A percentile compares a stretch with the other conserved stretches of the same genome.
These are phyloP conservation scores for Iguana delicatissima DNA, from an alignment of 2,797 vertebrate species.

Conservation along the genomic window DNA sequence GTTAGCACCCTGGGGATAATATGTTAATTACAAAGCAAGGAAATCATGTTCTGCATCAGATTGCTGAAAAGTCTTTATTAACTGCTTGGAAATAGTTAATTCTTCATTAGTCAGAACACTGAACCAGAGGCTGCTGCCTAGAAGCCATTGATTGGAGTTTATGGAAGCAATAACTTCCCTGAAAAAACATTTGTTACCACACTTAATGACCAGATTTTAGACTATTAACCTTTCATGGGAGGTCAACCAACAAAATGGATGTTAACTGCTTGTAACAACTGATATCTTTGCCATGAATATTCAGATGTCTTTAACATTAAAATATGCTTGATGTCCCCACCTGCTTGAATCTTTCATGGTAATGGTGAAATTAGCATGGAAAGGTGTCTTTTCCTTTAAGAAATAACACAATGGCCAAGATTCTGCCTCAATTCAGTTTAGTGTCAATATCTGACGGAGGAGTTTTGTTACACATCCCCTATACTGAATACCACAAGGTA, in stretches of 20 bases:
- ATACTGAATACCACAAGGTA: no score
- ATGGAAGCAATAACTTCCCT: constrained; percentile 75
- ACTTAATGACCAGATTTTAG: constrained; percentile 78
- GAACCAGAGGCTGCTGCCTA: constrained; percentile 69
- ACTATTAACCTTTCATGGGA: constrained; percentile 76
- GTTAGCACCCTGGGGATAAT: constrained; percentile 54
- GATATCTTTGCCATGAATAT: constrained; percentile 69
- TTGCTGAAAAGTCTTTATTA: constrained; percentile 79
- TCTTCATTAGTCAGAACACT: constrained; percentile 76
- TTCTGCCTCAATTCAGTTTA: no score
- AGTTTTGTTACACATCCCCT: background rate
- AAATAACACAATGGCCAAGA: background rate
- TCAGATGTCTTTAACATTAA: constrained; percentile 67
- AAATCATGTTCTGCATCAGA: constrained; percentile 74
- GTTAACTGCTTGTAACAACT: constrained; percentile 75
- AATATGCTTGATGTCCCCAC: constrained; percentile 63
- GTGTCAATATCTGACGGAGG: background rate
- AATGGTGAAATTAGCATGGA: constrained; percentile 59
- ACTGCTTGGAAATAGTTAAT: constrained; percentile 81
- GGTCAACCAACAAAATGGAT: constrained; percentile 74
- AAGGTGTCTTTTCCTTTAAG: constrained; percentile 27
- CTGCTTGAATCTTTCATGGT: constrained; percentile 58
- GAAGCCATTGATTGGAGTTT: constrained; percentile 78
- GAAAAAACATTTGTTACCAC: constrained; percentile 77
- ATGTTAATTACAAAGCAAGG: constrained; percentile 68